Conservation (phyloP, 2,888 invertebrate species). For the Ormia ochracea region DNA sequence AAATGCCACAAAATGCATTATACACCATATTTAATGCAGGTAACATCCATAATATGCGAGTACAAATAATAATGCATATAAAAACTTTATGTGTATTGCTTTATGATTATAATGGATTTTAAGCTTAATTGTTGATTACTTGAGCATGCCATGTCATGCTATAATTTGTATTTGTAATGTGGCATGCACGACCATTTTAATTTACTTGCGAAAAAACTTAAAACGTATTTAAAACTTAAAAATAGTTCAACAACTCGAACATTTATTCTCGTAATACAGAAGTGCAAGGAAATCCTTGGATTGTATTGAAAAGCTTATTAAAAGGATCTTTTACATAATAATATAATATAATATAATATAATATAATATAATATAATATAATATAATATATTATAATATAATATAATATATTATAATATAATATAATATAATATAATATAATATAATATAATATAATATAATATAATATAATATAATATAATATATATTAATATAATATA, state of each 20-base stretch:
- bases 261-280: conserved; percentile 13
- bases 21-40: neutral
- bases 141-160: conserved; percentile 34
- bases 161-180: conserved; percentile 31
- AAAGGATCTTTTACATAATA: too few relatives aligned
- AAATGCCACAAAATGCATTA: conserved; percentile 21
- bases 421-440: too few relatives aligned
- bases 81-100: conserved; percentile 38
- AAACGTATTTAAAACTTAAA: neutral
- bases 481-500: too few relatives aligned
- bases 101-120: conserved; percentile 32
- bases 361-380: too few relatives aligned
- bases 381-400: too few relatives aligned
- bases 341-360: too few relatives aligned
- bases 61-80: neutral
- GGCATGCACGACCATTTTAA: conserved; percentile 3
- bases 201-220: neutral
- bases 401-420: too few relatives aligned
- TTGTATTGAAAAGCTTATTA: too few relatives aligned
- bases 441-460: too few relatives aligned
- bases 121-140: conserved; percentile 21
- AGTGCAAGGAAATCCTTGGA: too few relatives aligned
- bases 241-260: conserved; percentile 1
- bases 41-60: neutral
- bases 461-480: too few relatives aligned